Conservation (phyloP, 2,113 vertebrate species). For the Strix uralensis region DNA sequence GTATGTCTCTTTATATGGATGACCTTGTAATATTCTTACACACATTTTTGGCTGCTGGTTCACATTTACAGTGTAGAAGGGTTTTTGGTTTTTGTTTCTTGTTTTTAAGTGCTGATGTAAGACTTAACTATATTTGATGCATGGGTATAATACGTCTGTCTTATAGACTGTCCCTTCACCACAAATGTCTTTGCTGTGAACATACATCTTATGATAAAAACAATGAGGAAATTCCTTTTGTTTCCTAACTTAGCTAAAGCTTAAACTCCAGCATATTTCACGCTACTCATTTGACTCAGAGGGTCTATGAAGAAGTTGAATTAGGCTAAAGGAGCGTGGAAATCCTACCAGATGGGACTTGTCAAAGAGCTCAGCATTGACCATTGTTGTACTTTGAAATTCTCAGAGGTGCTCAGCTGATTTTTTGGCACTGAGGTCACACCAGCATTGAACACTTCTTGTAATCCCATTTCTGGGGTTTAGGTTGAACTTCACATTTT, state of each 20-base stretch:
- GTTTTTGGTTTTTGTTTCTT: neutral
- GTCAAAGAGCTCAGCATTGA: neutral
- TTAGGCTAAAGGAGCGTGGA: neutral
- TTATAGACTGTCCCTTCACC: neutral
- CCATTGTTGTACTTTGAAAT: neutral
- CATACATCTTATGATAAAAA: neutral
- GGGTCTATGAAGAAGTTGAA: neutral
- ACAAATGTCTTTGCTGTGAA: neutral
- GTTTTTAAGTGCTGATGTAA: neutral
- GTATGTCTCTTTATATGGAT: neutral
- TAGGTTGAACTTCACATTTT: neutral
- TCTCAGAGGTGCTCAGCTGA: neutral
- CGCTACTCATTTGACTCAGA: neutral
- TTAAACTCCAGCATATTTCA: neutral
- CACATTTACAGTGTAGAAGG: neutral
- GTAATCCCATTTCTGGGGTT: neutral
- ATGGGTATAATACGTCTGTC: neutral
- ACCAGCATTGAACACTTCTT: fast-evolving
- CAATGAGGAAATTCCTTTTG: neutral
- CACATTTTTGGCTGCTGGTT: neutral
- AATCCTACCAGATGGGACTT: neutral
- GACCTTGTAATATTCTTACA: neutral
- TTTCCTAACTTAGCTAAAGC: neutral
- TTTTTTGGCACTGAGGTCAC: neutral
- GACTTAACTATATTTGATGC: neutral